Percentiles rank a stretch among this genome's conserved stretches.
phyloP scores from a whole-genome alignment of 2,113 vertebrate species.

The Lycocorax pyrrhopterus region DNA sequence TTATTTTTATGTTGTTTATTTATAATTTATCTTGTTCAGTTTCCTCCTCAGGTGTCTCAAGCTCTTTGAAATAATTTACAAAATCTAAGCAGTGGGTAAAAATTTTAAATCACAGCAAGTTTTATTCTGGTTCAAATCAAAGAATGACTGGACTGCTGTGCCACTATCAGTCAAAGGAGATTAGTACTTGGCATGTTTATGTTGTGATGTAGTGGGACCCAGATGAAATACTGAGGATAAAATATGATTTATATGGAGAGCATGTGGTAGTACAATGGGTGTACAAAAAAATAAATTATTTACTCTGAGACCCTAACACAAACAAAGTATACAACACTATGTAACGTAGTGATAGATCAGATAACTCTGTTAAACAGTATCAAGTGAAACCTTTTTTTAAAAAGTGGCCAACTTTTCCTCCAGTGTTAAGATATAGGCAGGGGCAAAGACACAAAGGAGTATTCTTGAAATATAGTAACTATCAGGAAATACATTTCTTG shows the following conservation, averaged over 20 bases:
- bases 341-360: not conserved
- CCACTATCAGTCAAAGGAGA: not conserved
- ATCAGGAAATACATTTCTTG: not conserved
- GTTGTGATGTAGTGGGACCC: not conserved
- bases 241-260: not conserved
- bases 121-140: not conserved
- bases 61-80: not conserved
- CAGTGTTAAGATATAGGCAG: not conserved
- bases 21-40: not conserved
- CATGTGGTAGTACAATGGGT: not conserved
- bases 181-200: not conserved
- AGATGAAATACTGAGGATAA: not conserved
- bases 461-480: not conserved
- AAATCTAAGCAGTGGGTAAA: not conserved
- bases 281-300: not conserved
- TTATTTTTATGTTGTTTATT: not conserved
- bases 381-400: not conserved
- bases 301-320: not conserved
- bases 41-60: not conserved
- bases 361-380: not conserved
- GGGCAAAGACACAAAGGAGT: not conserved
- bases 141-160: not conserved
- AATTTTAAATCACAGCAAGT: not conserved
- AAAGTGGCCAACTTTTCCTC: not conserved
- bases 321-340: not conserved